Base-by-base conservation (phyloP, 2,797 vertebrate genomes). In the Neostethus bicornis region DNA sequence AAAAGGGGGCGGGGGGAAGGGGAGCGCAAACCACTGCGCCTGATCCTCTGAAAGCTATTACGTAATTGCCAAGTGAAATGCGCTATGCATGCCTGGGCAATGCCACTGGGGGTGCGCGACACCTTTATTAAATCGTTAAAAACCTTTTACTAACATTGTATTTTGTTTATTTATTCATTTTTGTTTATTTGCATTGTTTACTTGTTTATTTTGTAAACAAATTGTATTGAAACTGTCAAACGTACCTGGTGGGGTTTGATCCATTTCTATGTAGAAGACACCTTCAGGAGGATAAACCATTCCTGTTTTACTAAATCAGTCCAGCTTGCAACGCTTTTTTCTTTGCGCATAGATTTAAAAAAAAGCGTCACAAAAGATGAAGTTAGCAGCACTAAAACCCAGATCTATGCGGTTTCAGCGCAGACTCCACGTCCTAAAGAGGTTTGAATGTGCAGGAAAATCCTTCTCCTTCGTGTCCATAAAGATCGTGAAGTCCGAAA, bases 191-290 rank as follows among this genome's bases (percentile, higher is more conserved):
- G n/a, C n/a, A n/a, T n/a, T n/a, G n/a, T n/a, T n/a, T n/a, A n/a
- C n/a, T n/a, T n/a, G n/a, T n/a, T n/a, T n/a, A n/a, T n/a, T n/a
- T n/a, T n/a, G n/a, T n/a, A n/a, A n/a, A n/a, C n/a, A n/a, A n/a
- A n/a, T n/a, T n/a, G n/a, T n/a, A n/a, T n/a, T n/a, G n/a, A n/a
- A n/a, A n/a, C n/a, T n/a, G n/a, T n/a, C n/a, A n/a, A n/a, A 80
- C 90, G 89, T 94, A 96, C 95, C 94, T 94, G 95, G 94, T 71
- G 94, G 93, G 61, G 84, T 85, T 85, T 91, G 89, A 89, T 97
- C 96, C 96, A 98, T 98, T 86, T 97, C 96, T 86, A 98, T 97
- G 87, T 98, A 98, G 90, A 96, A 98, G 89, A 98, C 94, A 61
- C 95, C 92, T 90, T 96, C 96, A 77, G 95, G 92, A 88, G 94